Base-by-base conservation (phyloP, 1,140 invertebrate species). In the Euura lappo region DNA sequence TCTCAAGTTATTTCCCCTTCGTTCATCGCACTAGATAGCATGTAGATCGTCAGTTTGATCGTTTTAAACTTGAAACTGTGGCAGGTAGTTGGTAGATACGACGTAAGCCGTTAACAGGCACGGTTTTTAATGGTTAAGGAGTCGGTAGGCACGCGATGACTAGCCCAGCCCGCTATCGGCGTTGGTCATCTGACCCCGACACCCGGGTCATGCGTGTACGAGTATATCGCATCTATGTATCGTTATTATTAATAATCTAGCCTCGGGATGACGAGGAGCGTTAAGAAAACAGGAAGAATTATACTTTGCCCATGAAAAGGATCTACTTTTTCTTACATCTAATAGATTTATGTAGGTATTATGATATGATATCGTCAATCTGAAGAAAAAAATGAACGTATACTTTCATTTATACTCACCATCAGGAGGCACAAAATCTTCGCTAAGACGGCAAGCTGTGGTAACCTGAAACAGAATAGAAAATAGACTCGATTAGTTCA, bases 391-490 rank as follows among this genome's bases (percentile, higher is more conserved):
- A 68, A 28, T 28, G 28, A 28, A 28, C 51, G 51, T 28, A 28
- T 28, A 28, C 28, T 28, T 28, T 28, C 28, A 28, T 28, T 28
- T 28, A 11, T 70, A 90, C 92, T 92, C 85, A 93, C 92, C 92
- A 93, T 94, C 91, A 93, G 92, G 92, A 93, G 92, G 92, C 92
- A 93, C 91, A 93, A 92, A 93, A 93, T 93, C 91, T 93, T 93
- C 90, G 92, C 92, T 92, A 93, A 93, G 91, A 93, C 92, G 91
- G 92, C 92, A 93, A 93, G 92, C 91, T 93, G 92, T 93, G 93
- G 92, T 93, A 93, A 93, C 93, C 93, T 93, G 90, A 60, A 92
- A 93, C 80, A 86, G 79, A 28, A 28, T 28, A 28, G 28, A 28
- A 28, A 28, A 28, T 28, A 28, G 28, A 28, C 28, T 28, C 28